phyloP scores from a whole-genome alignment of 2,113 vertebrate species.

The Neotoma lepida region DNA sequence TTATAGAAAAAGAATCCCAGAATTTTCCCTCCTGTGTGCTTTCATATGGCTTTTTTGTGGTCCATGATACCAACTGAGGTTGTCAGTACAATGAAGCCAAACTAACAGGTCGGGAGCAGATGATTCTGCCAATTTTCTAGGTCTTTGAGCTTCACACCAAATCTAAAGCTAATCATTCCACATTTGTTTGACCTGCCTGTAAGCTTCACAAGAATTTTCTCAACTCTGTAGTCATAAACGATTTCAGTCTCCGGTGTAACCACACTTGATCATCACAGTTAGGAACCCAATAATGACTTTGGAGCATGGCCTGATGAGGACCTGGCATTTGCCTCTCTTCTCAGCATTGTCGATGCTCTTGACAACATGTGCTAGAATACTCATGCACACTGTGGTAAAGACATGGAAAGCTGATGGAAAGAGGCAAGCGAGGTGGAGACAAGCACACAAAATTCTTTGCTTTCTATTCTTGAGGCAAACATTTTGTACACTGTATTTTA shows the following conservation, averaged over 20 bases:
- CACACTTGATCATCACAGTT: not conserved
- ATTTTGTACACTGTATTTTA: conserved; percentile 40
- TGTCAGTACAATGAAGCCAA: not conserved
- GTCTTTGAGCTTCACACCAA: not conserved
- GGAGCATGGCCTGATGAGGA: not conserved
- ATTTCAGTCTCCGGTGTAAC: not conserved
- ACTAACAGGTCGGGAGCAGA: not conserved
- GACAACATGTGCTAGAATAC: not conserved
- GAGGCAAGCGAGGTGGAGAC: not conserved
- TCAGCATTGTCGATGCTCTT: not conserved
- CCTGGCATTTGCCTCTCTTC: not conserved
- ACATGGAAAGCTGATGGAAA: not conserved
- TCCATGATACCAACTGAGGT: not conserved
- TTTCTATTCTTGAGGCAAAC: not conserved
- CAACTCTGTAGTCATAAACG: not conserved
- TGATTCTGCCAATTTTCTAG: not conserved
- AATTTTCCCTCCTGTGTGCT: not conserved
- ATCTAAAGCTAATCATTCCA: not conserved
- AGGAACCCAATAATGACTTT: not conserved
- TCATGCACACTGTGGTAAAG: not conserved
- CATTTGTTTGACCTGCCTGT: not conserved
- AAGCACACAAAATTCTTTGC: not conserved
- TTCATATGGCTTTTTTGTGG: not conserved
- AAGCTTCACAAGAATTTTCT: not conserved
- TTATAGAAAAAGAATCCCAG: not conserved